These are phyloP conservation scores for Urocynchramus pylzowi DNA, from an alignment of 2,113 vertebrate genomes.

Conservation along the genomic window DNA sequence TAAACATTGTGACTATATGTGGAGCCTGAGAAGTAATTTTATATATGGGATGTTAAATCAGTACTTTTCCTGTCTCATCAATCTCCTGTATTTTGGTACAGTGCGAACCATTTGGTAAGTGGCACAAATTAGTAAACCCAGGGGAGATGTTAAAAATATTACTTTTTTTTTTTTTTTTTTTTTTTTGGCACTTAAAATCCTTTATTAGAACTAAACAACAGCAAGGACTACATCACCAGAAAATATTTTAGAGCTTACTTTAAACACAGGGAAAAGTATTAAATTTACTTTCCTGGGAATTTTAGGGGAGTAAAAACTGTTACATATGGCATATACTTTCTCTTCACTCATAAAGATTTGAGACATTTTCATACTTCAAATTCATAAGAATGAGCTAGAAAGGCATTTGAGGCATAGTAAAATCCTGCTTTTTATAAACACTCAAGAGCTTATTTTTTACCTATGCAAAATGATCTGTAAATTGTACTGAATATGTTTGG, in stretches of 20 bases:
- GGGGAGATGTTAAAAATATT: conserved; percentile 30
- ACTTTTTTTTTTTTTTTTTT: background rate
- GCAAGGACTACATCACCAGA: background rate
- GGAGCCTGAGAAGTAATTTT: conserved; percentile 54
- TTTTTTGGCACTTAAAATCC: background rate
- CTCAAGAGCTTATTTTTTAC: background rate
- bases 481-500: background rate
- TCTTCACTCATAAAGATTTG: background rate
- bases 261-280: background rate
- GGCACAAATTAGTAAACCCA: conserved; percentile 23
- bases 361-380: background rate
- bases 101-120: conserved; percentile 32
- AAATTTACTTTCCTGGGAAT: background rate
- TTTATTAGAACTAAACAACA: background rate
- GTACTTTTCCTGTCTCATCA: conserved; percentile 57
- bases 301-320: background rate
- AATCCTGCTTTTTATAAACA: background rate
- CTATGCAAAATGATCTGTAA: background rate
- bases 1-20: conserved; percentile 54
- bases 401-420: background rate
- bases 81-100: conserved; percentile 52
- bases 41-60: conserved; percentile 45
- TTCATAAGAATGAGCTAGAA: background rate
- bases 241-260: background rate
- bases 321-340: background rate